Conservation (phyloP, 1,140 invertebrate species). For the Ganaspis sp. region DNA sequence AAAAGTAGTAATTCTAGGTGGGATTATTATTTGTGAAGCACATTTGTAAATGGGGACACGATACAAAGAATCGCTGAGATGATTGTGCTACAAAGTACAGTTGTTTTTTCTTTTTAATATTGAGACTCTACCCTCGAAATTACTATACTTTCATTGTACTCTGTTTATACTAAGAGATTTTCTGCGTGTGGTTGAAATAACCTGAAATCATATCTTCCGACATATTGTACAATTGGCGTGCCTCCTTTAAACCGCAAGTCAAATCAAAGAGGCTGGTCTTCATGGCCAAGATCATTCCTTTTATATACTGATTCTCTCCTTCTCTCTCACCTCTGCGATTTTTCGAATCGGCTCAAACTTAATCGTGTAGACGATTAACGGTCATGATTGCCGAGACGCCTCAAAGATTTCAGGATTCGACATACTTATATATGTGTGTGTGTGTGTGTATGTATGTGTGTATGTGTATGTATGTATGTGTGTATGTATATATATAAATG, state of each 20-base stretch:
- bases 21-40: background rate
- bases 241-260: slow-evolving; percentile 19
- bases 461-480: no score
- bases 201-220: slow-evolving; percentile 27
- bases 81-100: slow-evolving; percentile 23
- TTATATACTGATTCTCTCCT: background rate
- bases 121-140: slow-evolving; percentile 10
- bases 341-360: slow-evolving; percentile 46
- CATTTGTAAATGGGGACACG: background rate
- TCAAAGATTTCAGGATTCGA: background rate
- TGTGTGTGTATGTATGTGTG: no score
- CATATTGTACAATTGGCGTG: slow-evolving; percentile 13
- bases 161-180: slow-evolving; percentile 15
- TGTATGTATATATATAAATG: no score
- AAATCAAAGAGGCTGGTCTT: slow-evolving; percentile 14
- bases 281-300: slow-evolving; percentile 22
- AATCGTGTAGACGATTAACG: slow-evolving; percentile 52
- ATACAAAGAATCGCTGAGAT: background rate
- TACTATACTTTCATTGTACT: slow-evolving; percentile 26
- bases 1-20: background rate
- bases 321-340: background rate
- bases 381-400: slow-evolving; percentile 47
- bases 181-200: slow-evolving; percentile 21
- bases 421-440: no score
- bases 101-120: slow-evolving; percentile 25